These are phyloP conservation scores for Bryconaethiops microstoma DNA, from an alignment of 2,797 vertebrate genomes.

Conservation along the genomic window DNA sequence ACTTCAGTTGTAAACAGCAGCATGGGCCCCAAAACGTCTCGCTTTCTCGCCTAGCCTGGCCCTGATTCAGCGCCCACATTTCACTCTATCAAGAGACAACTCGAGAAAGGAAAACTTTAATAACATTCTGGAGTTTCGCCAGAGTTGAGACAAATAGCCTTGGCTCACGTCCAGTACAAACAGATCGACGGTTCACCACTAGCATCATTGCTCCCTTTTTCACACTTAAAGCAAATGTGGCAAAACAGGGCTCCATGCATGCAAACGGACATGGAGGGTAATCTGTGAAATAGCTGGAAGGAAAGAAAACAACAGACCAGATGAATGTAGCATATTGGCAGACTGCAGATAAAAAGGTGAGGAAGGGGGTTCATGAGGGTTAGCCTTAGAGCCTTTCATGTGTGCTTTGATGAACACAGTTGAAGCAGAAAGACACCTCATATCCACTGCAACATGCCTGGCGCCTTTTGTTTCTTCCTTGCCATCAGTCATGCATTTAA, in stretches of 20 bases:
- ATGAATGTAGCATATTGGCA: conserved; percentile 19
- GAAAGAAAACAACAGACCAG: conserved; percentile 14
- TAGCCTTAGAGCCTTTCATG: conserved; percentile 15
- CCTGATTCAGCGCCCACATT: conserved; percentile 68
- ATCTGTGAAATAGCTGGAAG: background rate
- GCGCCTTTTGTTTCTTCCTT: conserved; percentile 6
- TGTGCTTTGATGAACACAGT: conserved; percentile 45
- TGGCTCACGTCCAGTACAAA: conserved; percentile 60
- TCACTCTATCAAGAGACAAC: conserved; percentile 66
- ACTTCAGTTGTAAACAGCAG: conserved; percentile 37
- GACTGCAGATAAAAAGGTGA: background rate
- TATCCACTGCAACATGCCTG: conserved; percentile 26
- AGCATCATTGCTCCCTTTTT: conserved; percentile 52
- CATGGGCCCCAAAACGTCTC: conserved; percentile 47
- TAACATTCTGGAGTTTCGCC: conserved; percentile 68
- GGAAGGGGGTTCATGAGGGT: conserved; percentile 9
- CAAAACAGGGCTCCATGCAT: conserved; percentile 39
- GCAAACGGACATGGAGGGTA: conserved; percentile 10
- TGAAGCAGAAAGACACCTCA: conserved; percentile 47
- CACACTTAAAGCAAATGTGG: conserved; percentile 47
- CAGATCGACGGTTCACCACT: conserved; percentile 47
- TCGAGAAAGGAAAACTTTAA: conserved; percentile 66
- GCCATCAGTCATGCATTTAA: conserved; percentile 31
- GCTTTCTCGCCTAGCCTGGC: conserved; percentile 29
- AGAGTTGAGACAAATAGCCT: conserved; percentile 66